Percentiles rank a stretch among this genome's conserved stretches.
These are phyloP conservation scores for Harpegnathos saltator DNA, from an alignment of 1,140 invertebrate genomes.

Conservation along the genomic window DNA sequence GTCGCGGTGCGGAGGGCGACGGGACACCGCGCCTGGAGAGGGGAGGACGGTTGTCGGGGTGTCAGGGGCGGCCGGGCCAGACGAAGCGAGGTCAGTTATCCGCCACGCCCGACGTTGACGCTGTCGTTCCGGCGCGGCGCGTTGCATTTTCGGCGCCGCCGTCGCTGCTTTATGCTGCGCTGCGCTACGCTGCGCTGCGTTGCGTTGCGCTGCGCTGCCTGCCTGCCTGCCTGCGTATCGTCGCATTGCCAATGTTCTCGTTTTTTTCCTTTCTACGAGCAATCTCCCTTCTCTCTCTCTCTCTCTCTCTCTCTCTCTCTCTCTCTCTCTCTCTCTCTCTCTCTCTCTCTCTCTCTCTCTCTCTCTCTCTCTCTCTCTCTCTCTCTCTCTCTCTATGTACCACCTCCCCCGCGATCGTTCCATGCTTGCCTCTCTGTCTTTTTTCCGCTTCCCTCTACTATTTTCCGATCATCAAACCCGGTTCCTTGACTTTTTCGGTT, in stretches of 20 bases:
- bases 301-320: not conserved
- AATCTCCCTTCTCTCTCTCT: conserved; percentile 2
- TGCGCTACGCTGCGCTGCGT: conserved; percentile 14
- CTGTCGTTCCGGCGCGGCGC: conserved; percentile 75
- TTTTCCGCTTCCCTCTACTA: not conserved
- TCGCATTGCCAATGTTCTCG: conserved; percentile 71
- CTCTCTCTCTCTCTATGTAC: not conserved
- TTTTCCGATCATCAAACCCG: conserved; percentile 3
- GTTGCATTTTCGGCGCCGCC: conserved; percentile 78
- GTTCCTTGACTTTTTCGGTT: not conserved
- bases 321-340: not conserved
- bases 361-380: not conserved
- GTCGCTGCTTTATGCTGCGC: conserved; percentile 41
- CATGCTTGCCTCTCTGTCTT: not conserved
- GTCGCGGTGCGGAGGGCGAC: not conserved
- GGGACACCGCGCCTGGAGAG: not conserved
- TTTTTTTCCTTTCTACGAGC: conserved; percentile 40
- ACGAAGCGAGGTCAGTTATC: conserved; percentile 82
- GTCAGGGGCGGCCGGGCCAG: conserved; percentile 70
- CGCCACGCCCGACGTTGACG: conserved; percentile 80
- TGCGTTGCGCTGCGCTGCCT: not conserved
- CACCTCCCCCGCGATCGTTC: too few relatives aligned
- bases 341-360: not conserved
- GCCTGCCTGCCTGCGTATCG: conserved; percentile 65
- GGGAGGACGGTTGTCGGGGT: conserved; percentile 32